These are phyloP conservation scores for Ammospiza caudacuta DNA, from an alignment of 2,113 vertebrate species.

Conservation along the genomic window DNA sequence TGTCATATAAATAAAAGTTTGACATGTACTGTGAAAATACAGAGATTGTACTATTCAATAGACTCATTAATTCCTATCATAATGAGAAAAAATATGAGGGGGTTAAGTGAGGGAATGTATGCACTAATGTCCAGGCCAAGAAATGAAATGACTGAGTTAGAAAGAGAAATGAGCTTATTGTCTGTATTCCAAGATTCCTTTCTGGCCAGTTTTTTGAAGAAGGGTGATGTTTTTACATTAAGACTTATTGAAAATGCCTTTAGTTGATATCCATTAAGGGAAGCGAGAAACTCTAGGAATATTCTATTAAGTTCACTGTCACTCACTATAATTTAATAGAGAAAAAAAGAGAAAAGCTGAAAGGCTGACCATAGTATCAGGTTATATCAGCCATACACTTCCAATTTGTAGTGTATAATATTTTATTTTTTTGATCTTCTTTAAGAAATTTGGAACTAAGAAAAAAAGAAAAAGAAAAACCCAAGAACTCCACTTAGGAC, in stretches of 20 bases:
- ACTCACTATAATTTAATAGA: conserved; percentile 13
- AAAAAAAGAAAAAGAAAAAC: not conserved
- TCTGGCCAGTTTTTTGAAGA: not conserved
- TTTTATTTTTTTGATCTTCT: not conserved
- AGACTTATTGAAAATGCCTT: not conserved
- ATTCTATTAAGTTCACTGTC: not conserved
- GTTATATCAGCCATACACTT: not conserved
- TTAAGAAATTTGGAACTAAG: not conserved
- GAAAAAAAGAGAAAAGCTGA: not conserved
- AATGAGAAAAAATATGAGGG: not conserved
- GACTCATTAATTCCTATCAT: not conserved
- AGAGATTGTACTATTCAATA: not conserved
- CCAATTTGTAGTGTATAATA: not conserved
- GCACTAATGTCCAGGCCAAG: not conserved
- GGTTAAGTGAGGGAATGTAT: not conserved
- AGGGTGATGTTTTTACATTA: not conserved
- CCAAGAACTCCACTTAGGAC: not conserved
- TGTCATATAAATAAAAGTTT: not conserved
- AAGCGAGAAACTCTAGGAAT: not conserved
- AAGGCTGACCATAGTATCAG: not conserved
- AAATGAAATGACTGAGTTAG: conserved; percentile 1
- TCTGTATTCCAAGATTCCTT: conserved; percentile 21
- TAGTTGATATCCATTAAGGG: not conserved
- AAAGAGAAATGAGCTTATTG: conserved; percentile 9
- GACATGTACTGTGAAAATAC: not conserved